Evolutionary conservation across 2,797 vertebrate genomes (phyloP), one percentile per base, ranked within the genome.

Genomic region (Silurus lanzhouensis): DNA sequence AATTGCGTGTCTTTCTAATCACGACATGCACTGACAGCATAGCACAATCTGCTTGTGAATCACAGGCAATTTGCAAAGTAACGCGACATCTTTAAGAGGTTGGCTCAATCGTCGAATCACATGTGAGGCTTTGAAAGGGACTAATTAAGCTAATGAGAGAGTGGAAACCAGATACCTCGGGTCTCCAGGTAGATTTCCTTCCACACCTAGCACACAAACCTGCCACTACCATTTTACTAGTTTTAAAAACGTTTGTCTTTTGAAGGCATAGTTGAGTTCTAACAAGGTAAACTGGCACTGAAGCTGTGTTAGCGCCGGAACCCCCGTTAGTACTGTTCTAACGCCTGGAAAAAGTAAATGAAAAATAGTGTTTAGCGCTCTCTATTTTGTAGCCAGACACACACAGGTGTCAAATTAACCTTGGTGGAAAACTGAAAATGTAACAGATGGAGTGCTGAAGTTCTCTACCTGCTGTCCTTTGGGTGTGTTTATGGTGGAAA

Each of bases 1-100:
- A 94, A 94, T 94, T 94, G 94, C 48, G 87, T 89, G 86, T 91
- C 89, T 92, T 95, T 92, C 94, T 94, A 94, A 95, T 95, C 94
- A 95, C 90, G 93, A 92, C 93, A 94, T 93, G 91, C 92, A 93
- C 91, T 94, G 93, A 95, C 94, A 94, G 93, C 91, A 94, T 91
- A 91, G 93, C 92, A 93, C 93, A 95, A 94, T 94, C 92, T 92
- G 90, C 90, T 93, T 93, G 91, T 90, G 88, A 93, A 93, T 94
- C 93, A 92, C 92, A 91, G 90, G 92, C 93, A 95, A 94, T 95
- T 95, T 94, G 90, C 92, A 91, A 92, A 93, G 91, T 91, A 91
- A 89, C 91, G 89, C 87, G 70, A 90, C 91, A 93, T 91, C 91
- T 93, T 92, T 86, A 91, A 93, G 91, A 91, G 91, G 89, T 88